Evolutionary conservation across 1,140 invertebrate species (phyloP).

Genomic region (Euura lappo): DNA sequence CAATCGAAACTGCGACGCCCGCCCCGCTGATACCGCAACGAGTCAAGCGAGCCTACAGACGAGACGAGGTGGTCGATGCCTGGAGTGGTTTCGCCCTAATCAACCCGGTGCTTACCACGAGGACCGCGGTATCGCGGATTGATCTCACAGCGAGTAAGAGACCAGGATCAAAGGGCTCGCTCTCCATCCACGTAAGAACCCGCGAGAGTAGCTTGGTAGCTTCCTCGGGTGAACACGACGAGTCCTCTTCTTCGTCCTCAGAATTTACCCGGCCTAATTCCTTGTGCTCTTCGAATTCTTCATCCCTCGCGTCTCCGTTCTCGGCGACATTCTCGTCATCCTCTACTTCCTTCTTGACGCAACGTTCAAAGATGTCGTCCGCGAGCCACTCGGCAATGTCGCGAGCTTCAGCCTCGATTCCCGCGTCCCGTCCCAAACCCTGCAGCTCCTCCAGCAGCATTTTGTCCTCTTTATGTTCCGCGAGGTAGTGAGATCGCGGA

Average conservation of each 20-base stretch:
- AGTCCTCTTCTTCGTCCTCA: slow-evolving; percentile 30
- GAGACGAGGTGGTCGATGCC: slow-evolving; percentile 16
- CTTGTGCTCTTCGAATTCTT: slow-evolving; percentile 32
- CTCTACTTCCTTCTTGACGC: slow-evolving; percentile 38
- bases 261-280: slow-evolving; percentile 12
- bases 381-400: slow-evolving; percentile 54
- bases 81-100: slow-evolving; percentile 12
- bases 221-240: slow-evolving; percentile 51
- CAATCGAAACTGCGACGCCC: neutral
- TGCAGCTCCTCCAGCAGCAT: slow-evolving; percentile 51
- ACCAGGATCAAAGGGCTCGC: slow-evolving; percentile 61
- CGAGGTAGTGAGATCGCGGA: slow-evolving; percentile 22
- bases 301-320: slow-evolving; percentile 25
- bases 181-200: slow-evolving; percentile 63
- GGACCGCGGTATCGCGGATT: slow-evolving; percentile 53
- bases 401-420: slow-evolving; percentile 53
- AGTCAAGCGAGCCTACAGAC: slow-evolving; percentile 28
- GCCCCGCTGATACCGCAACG: slow-evolving; percentile 10
- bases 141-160: slow-evolving; percentile 59
- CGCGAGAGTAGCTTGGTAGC: slow-evolving; percentile 54
- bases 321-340: slow-evolving; percentile 34
- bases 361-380: slow-evolving; percentile 32
- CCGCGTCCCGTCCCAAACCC: slow-evolving; percentile 51
- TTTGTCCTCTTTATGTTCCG: slow-evolving; percentile 41
- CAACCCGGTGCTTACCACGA: slow-evolving; percentile 49